Conservation (phyloP, 1,140 invertebrate species). For the Solen grandis region DNA sequence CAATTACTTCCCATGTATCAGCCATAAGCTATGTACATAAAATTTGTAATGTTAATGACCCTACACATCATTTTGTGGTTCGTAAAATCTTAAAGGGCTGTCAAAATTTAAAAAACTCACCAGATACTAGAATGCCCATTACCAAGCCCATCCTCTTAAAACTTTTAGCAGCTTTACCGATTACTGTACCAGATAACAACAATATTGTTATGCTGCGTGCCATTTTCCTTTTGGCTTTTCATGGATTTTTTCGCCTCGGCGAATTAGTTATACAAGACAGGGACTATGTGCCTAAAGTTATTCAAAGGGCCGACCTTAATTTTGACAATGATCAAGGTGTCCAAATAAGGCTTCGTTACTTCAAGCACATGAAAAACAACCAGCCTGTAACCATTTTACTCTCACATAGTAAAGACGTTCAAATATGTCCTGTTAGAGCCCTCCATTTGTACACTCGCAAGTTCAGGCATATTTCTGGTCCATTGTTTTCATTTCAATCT, state of each 20-base stretch:
- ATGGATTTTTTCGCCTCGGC: conserved; percentile 23
- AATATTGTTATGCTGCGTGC: not conserved
- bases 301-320: not conserved
- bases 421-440: conserved; percentile 2
- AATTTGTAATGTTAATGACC: conserved; percentile 3
- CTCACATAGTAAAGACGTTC: not conserved
- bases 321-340: not conserved
- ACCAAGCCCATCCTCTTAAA: no score
- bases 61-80: conserved; percentile 21
- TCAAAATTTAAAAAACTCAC: not conserved
- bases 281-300: not conserved
- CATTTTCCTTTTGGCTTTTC: conserved; percentile 29
- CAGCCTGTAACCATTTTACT: conserved; percentile 10
- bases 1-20: conserved; percentile 42
- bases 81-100: conserved; percentile 34
- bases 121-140: conserved; percentile 32
- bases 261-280: conserved; percentile 10
- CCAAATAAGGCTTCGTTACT: not conserved
- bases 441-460: not conserved
- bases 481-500: conserved; percentile 13
- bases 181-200: not conserved
- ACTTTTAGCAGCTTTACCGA: no score
- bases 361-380: conserved; percentile 7
- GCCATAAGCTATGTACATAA: conserved; percentile 53
- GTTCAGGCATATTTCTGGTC: conserved; percentile 13